Percentiles rank a stretch among this genome's conserved stretches.
Evolutionary conservation across 2,888 invertebrate genomes (phyloP).

Genomic region (Lasioglossum malachurum): DNA sequence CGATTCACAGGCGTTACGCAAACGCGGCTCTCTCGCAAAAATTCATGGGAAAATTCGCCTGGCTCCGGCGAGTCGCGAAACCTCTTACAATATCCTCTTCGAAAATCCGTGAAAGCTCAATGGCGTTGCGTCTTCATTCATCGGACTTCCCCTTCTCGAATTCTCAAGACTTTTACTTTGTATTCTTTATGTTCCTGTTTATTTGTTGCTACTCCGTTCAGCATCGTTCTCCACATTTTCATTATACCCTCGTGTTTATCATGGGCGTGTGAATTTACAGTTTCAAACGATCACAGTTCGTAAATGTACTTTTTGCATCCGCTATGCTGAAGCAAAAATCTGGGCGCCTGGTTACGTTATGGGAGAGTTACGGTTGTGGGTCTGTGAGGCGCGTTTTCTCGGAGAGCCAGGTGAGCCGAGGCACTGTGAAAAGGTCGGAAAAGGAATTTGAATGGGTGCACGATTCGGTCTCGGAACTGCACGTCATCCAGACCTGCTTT

Average conservation of each 20-base stretch:
- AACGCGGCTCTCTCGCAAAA: conserved; percentile 21
- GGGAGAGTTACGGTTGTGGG: not conserved
- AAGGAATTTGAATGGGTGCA: not conserved
- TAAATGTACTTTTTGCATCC: not conserved
- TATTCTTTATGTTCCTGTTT: not conserved
- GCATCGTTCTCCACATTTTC: not conserved
- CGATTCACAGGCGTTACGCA: conserved; percentile 34
- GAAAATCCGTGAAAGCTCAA: not conserved
- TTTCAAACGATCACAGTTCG: not conserved
- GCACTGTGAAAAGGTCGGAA: conserved; percentile 13
- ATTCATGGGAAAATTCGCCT: not conserved
- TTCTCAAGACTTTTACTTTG: not conserved
- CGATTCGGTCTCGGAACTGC: conserved; percentile 25
- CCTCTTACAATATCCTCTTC: not conserved
- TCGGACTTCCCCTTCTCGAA: not conserved
- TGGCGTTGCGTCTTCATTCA: conserved; percentile 1
- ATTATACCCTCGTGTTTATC: not conserved
- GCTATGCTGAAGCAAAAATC: not conserved
- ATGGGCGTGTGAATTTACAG: no score
- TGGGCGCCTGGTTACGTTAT: not conserved
- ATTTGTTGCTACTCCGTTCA: not conserved
- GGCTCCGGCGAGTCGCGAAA: not conserved
- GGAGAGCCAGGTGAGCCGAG: not conserved
- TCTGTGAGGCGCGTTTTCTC: not conserved
- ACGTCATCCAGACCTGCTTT: conserved; percentile 58